Evolutionary conservation across 2,797 vertebrate genomes (phyloP).

Genomic region (Pogonophryne albipinna): DNA sequence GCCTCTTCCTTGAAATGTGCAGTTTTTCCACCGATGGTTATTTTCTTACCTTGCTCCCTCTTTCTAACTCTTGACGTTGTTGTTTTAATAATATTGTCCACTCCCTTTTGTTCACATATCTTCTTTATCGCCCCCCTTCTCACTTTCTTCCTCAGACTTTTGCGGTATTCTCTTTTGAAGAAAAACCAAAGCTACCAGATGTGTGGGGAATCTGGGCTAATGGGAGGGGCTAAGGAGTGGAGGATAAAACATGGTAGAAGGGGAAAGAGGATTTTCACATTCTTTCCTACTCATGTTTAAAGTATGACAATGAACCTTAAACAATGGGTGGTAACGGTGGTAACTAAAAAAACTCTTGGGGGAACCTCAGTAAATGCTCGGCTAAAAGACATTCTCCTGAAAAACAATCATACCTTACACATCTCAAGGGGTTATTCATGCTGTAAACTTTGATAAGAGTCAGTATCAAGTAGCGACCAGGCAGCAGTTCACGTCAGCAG

Average conservation of each 20-base stretch:
- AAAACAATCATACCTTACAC: neutral
- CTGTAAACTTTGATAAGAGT: neutral
- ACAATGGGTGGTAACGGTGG: neutral
- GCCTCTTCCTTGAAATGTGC: slow-evolving; percentile 41
- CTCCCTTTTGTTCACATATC: slow-evolving; percentile 45
- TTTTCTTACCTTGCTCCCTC: slow-evolving; percentile 30
- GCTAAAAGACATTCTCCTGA: neutral
- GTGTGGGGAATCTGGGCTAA: slow-evolving; percentile 61
- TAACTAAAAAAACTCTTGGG: neutral
- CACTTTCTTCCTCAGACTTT: slow-evolving; percentile 39
- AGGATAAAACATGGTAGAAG: slow-evolving; percentile 37
- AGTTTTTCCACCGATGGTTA: slow-evolving; percentile 34
- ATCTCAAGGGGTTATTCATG: neutral
- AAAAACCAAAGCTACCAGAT: slow-evolving; percentile 76
- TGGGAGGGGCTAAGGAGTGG: slow-evolving; percentile 54
- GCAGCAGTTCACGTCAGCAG: slow-evolving; percentile 4
- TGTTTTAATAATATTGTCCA: slow-evolving; percentile 50
- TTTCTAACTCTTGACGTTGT: slow-evolving; percentile 9
- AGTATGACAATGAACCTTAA: neutral
- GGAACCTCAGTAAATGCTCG: neutral
- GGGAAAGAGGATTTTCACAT: neutral
- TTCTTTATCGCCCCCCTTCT: slow-evolving; percentile 1
- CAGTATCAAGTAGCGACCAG: neutral
- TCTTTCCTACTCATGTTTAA: neutral
- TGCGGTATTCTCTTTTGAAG: slow-evolving; percentile 69